phyloP scores from a whole-genome alignment of 2,113 vertebrate genomes.

The Hipposideros armiger region DNA sequence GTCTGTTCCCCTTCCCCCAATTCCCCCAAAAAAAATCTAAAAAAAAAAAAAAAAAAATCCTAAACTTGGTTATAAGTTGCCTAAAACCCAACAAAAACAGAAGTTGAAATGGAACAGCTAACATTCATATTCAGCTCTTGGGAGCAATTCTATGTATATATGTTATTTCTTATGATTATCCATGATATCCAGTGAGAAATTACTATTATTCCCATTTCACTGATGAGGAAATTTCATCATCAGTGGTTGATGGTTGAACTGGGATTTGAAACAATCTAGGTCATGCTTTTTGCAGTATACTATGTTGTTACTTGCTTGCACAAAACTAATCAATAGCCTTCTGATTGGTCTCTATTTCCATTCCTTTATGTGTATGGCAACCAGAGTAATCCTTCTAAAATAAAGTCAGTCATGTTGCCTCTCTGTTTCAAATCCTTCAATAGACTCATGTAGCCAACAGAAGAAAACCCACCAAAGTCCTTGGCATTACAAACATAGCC shows the following conservation, averaged over 20 bases:
- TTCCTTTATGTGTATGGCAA: background rate
- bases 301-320: background rate
- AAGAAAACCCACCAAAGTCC: background rate
- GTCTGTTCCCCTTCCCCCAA: too few relatives aligned
- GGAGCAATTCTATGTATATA: background rate
- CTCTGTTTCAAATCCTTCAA: conserved; percentile 35
- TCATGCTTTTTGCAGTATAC: background rate
- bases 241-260: background rate
- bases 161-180: conserved; percentile 13
- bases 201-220: conserved; percentile 20
- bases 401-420: background rate
- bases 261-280: conserved; percentile 25
- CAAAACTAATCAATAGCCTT: conserved; percentile 9
- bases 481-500: background rate
- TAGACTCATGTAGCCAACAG: background rate
- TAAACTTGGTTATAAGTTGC: conserved; percentile 22
- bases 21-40: too few relatives aligned
- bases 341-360: background rate
- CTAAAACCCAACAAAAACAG: conserved; percentile 37
- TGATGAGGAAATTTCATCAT: conserved; percentile 3
- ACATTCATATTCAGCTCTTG: conserved; percentile 32
- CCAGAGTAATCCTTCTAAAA: background rate
- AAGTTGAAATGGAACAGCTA: conserved; percentile 24
- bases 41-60: too few relatives aligned
- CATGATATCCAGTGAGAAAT: conserved; percentile 26